Evolutionary conservation across 1,140 invertebrate species (phyloP).

Genomic region (Aphelinus atriplicis): DNA sequence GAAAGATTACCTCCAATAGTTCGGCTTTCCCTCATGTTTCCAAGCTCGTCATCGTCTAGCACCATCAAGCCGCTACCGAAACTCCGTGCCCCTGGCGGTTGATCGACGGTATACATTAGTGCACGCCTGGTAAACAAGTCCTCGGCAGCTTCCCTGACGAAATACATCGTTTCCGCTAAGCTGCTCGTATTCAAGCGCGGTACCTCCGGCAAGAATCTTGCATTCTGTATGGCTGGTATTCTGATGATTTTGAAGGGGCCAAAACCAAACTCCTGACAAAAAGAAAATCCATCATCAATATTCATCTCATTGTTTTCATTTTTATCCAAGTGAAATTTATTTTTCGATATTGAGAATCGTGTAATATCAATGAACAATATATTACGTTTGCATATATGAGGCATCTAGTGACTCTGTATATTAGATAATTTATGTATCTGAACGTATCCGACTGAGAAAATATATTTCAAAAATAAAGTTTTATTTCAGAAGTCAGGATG

Average conservation of each 20-base stretch:
- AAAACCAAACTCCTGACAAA: constrained; percentile 56
- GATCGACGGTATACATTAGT: constrained; percentile 59
- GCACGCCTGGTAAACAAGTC: constrained; percentile 60
- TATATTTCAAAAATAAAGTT: too few relatives aligned
- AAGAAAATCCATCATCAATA: too few relatives aligned
- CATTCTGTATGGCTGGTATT: constrained; percentile 51
- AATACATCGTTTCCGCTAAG: constrained; percentile 55
- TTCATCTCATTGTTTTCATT: too few relatives aligned
- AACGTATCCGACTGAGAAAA: too few relatives aligned
- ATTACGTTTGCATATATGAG: too few relatives aligned
- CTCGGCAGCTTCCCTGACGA: constrained; percentile 55
- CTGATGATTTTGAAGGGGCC: constrained; percentile 60
- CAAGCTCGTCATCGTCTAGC: constrained; percentile 60
- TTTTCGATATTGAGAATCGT: too few relatives aligned
- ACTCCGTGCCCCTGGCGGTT: constrained; percentile 45
- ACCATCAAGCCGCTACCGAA: constrained; percentile 51
- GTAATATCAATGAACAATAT: too few relatives aligned
- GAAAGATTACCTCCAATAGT: constrained; percentile 17
- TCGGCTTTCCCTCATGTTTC: constrained; percentile 39
- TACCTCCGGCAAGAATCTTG: constrained; percentile 55
- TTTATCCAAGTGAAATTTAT: too few relatives aligned
- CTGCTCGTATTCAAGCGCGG: constrained; percentile 49
- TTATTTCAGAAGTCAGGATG: too few relatives aligned
- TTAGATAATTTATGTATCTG: too few relatives aligned
- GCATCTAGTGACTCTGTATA: too few relatives aligned